Evolutionary conservation across 2,888 invertebrate genomes (phyloP), one percentile per base, ranked within the genome.

Genomic region (Philereme vetulata): DNA sequence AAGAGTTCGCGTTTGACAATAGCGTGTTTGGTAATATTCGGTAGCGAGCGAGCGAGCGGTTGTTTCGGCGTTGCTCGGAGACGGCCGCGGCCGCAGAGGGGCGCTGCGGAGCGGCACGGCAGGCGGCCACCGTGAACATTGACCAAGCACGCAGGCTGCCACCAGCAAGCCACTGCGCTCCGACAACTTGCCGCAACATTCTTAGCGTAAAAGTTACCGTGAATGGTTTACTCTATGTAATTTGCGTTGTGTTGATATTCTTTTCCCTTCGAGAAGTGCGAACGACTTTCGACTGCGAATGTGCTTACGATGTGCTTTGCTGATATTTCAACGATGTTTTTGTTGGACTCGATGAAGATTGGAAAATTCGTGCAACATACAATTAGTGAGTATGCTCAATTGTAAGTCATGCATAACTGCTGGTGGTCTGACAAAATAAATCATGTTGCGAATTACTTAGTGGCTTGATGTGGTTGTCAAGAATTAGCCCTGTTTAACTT

Each of bases 191-290:
- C 89, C 90, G 91, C 90, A 91, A 90, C 92, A 92, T 92, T 92
- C 92, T 88, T 91, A 90, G 86, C 82, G 92, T 91, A 92, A 92
- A 91, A 92, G 91, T 91, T 90, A 91, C 72, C 85, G 90, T 84
- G 90, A 80, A 88, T 86, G 92, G 92, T 91, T 89, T 90, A 90
- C 91, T 92, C 90, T 90, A 88, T 85, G 90, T 79, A 90, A 91
- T 91, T 84, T 91, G 91, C 89, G 88, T 88, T 82, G 89, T 82
- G 21, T 82, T 75, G 76, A 88, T 85, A 83, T 80, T 75, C 66
- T 83, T 82, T 81, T 78, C 72, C 81, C 76, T 78, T 75, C 81
- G 81, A 85, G 74, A 66, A 78, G 86, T 85, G 86, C 87, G 83
- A 90, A 83, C 84, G 84, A 87, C 72, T 76, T 75, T 72, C 50